A percentile compares a stretch with the other conserved stretches of the same genome.
Conservation (phyloP, 2,888 invertebrate genomes). For the Choreutis nemorana region DNA sequence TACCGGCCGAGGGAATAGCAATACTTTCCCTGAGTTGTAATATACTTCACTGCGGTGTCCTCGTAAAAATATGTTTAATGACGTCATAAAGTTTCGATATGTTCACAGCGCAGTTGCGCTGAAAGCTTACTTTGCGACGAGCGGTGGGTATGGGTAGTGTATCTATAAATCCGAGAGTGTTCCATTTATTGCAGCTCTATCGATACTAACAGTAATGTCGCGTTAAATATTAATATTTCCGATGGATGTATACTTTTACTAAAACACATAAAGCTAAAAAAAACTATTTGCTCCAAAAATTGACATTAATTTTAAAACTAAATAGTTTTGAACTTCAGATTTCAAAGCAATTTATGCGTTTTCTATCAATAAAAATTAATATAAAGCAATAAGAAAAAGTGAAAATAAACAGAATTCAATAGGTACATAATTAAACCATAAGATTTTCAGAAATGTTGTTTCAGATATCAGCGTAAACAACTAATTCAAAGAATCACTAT, state of each 20-base stretch:
- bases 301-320: no score
- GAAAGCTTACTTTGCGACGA: slow-evolving; percentile 32
- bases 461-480: no score
- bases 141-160: slow-evolving; percentile 3
- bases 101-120: slow-evolving; percentile 34
- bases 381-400: no score
- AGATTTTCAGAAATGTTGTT: no score
- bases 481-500: no score
- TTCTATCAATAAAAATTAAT: no score
- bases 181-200: slow-evolving; percentile 42
- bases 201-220: slow-evolving; percentile 30
- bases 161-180: slow-evolving; percentile 49
- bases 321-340: no score
- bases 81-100: slow-evolving; percentile 58
- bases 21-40: slow-evolving; percentile 42
- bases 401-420: no score
- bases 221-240: slow-evolving; percentile 26
- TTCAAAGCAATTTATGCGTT: no score
- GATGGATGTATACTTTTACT: no score
- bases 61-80: slow-evolving; percentile 65
- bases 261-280: neutral
- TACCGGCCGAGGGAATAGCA: slow-evolving; percentile 47
- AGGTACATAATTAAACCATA: no score
- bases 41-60: slow-evolving; percentile 46
- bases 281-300: no score